Conservation (phyloP, 2,888 invertebrate species). For the Sinhomidia bicolor region DNA sequence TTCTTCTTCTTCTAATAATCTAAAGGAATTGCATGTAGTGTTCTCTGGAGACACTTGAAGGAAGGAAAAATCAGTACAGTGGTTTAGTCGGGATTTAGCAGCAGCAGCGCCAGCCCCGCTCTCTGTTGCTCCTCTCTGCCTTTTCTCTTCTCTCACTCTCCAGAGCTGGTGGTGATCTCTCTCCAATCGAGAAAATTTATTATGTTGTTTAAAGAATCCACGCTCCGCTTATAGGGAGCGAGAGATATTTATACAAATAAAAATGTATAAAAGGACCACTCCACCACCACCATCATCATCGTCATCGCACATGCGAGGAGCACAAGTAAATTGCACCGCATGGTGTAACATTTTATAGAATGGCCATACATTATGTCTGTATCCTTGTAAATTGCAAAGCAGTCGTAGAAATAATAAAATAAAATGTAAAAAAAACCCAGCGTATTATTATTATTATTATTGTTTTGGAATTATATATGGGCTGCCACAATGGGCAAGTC, state of each 20-base stretch:
- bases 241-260: too few relatives aligned
- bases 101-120: not conserved
- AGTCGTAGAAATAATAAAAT: not conserved
- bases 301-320: too few relatives aligned
- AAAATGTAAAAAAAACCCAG: not conserved
- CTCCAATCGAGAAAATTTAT: conserved; percentile 7
- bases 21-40: not conserved
- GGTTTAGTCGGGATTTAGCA: conserved; percentile 23
- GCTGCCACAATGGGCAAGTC: not conserved
- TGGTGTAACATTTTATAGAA: too few relatives aligned
- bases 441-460: not conserved
- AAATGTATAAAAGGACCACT: too few relatives aligned
- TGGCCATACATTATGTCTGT: not conserved
- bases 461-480: not conserved
- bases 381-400: not conserved
- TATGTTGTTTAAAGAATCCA: not conserved
- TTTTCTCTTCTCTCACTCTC: not conserved
- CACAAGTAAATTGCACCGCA: too few relatives aligned
- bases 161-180: not conserved
- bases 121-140: not conserved
- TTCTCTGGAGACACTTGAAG: conserved; percentile 32
- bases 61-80: not conserved
- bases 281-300: too few relatives aligned
- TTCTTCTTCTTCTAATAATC: not conserved
- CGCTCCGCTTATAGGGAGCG: too few relatives aligned